Evolutionary conservation across 2,113 vertebrate species (phyloP).

Genomic region (Scomber japonicus): DNA sequence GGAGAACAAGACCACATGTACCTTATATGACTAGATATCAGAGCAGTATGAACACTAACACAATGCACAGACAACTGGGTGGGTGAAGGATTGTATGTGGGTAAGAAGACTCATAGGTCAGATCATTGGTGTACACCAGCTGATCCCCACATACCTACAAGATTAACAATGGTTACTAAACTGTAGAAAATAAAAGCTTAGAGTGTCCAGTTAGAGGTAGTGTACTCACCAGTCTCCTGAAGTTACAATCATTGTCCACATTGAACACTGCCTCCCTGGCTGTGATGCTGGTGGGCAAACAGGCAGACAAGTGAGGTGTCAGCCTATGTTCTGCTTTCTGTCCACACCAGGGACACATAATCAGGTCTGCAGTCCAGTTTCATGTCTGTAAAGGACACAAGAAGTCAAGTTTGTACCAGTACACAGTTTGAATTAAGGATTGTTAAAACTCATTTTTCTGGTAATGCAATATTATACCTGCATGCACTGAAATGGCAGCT

Average conservation of each 20-base stretch:
- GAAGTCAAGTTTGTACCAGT: not conserved
- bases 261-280: conserved; percentile 65
- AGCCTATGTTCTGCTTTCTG: conserved; percentile 28
- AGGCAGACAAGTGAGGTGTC: conserved; percentile 67
- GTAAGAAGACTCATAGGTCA: conserved; percentile 60
- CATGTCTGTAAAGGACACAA: conserved; percentile 49
- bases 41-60: conserved; percentile 10
- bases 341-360: conserved; percentile 73
- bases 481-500: conserved; percentile 23
- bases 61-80: conserved; percentile 71
- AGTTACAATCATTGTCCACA: conserved; percentile 69
- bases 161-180: not conserved
- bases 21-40: too few species aligned
- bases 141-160: conserved; percentile 70
- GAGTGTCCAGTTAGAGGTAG: accelerated
- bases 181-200: not conserved
- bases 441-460: not conserved
- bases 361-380: conserved; percentile 71
- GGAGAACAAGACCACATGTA: not conserved
- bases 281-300: conserved; percentile 64
- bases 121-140: conserved; percentile 69
- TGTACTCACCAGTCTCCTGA: conserved; percentile 68
- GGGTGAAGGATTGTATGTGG: conserved; percentile 27
- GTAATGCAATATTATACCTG: conserved; percentile 64
- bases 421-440: too few species aligned